Percentiles rank a stretch among this genome's conserved stretches.
phyloP scores from a whole-genome alignment of 2,113 vertebrate species.

The Pterocles burchelli region DNA sequence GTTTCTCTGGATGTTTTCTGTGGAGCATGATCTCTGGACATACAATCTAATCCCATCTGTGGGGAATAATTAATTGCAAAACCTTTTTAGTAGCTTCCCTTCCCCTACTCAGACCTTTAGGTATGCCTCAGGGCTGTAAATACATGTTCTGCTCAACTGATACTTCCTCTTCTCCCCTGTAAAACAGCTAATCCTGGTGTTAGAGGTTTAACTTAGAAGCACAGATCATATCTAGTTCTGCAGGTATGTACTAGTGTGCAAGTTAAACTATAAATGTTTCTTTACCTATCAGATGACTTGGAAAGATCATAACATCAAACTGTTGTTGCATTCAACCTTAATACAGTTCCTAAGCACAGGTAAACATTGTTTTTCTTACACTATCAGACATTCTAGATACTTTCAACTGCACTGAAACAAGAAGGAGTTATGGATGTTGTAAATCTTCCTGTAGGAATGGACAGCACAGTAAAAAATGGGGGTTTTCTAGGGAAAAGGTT shows the following conservation, averaged over 20 bases:
- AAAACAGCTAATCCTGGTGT: neutral
- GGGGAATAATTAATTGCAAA: conserved; percentile 1
- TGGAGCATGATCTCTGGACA: neutral
- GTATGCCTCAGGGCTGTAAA: neutral
- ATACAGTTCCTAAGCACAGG: neutral
- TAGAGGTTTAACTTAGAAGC: neutral
- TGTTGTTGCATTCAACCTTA: neutral
- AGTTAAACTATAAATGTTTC: neutral
- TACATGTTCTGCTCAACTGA: neutral
- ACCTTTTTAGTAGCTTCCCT: neutral
- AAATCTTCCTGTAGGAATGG: neutral
- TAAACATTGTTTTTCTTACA: neutral
- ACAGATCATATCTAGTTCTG: neutral
- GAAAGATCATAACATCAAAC: neutral
- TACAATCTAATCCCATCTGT: neutral
- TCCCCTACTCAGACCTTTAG: neutral
- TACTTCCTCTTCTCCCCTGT: neutral
- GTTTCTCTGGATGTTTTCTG: neutral
- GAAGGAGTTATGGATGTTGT: neutral
- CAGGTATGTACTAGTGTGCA: neutral
- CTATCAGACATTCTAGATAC: neutral
- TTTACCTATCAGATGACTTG: neutral
- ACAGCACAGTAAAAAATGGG: neutral
- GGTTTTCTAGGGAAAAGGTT: neutral
- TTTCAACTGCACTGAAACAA: neutral